Percentiles rank a stretch among this genome's conserved stretches.
Evolutionary conservation across 2,797 vertebrate genomes (phyloP).

Genomic region (Phataginus tetradactyla): DNA sequence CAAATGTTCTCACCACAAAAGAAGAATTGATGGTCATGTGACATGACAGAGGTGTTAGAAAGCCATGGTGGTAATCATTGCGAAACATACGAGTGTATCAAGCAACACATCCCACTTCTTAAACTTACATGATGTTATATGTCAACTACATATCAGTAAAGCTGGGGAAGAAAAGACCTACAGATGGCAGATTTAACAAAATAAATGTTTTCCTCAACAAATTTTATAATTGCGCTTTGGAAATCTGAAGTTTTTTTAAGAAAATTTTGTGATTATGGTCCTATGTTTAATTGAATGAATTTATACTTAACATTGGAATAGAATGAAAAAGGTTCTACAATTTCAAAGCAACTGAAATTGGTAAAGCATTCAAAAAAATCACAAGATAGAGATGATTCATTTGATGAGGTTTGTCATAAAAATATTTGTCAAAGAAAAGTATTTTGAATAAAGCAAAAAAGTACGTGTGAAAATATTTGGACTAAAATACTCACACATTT

Average conservation of each 20-base stretch:
- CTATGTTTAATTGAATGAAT: neutral
- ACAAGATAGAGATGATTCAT: neutral
- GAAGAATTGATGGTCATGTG: neutral
- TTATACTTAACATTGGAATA: neutral
- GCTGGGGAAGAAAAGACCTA: neutral
- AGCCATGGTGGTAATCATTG: neutral
- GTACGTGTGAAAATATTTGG: neutral
- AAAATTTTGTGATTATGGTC: neutral
- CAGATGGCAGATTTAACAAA: neutral
- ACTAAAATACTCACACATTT: neutral
- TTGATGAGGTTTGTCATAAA: neutral
- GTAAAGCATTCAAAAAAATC: slow-evolving; percentile 9
- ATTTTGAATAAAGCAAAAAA: slow-evolving; percentile 7
- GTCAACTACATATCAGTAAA: neutral
- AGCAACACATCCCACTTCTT: neutral
- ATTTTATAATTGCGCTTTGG: neutral
- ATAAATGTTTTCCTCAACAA: neutral
- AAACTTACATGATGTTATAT: neutral
- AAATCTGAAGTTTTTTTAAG: neutral
- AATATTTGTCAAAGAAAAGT: slow-evolving; percentile 17
- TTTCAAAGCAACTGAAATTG: neutral
- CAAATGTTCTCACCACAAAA: neutral
- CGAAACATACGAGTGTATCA: neutral
- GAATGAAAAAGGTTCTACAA: neutral
- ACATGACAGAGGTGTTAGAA: neutral